Conservation (phyloP, 2,888 invertebrate genomes). For the Xylota segnis region DNA sequence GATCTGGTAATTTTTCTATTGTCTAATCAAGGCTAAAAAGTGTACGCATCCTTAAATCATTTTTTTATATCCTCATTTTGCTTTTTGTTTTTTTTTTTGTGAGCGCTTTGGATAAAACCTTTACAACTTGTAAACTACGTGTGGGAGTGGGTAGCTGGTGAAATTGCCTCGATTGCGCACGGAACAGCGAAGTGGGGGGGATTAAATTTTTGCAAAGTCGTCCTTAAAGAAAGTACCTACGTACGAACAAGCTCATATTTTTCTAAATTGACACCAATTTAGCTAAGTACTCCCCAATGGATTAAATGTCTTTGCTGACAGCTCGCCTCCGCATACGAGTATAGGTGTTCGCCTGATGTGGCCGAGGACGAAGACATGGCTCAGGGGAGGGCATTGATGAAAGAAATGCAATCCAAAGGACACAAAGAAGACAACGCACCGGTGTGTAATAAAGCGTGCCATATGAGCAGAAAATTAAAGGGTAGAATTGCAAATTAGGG, state of each 20-base stretch:
- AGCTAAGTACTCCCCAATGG: conserved; percentile 74
- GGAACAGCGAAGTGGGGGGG: conserved; percentile 17
- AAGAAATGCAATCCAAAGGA: conserved; percentile 54
- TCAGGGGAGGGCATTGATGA: not conserved
- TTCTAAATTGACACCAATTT: conserved; percentile 76
- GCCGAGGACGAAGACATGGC: conserved; percentile 1
- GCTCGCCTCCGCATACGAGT: conserved; percentile 44
- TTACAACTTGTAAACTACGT: conserved; percentile 31
- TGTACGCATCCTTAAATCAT: conserved; percentile 62
- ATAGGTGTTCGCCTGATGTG: conserved; percentile 6
- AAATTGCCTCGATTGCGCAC: conserved; percentile 13
- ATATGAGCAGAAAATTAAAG: conserved; percentile 69
- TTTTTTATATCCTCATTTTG: conserved; percentile 58
- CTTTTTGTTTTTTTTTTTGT: conserved; percentile 13
- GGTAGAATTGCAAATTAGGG: conserved; percentile 72
- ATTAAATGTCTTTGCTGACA: conserved; percentile 70
- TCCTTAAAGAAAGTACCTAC: conserved; percentile 24
- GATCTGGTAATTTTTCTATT: conserved; percentile 73
- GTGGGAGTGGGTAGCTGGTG: not conserved
- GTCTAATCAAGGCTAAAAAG: conserved; percentile 72
- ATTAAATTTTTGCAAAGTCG: conserved; percentile 39
- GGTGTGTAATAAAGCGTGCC: conserved; percentile 68
- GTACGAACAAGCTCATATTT: too few relatives aligned
- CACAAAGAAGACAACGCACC: conserved; percentile 67
- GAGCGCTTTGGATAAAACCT: conserved; percentile 7